These are phyloP conservation scores for Ranitomeya imitator DNA, from an alignment of 2,113 vertebrate genomes.

Conservation along the genomic window DNA sequence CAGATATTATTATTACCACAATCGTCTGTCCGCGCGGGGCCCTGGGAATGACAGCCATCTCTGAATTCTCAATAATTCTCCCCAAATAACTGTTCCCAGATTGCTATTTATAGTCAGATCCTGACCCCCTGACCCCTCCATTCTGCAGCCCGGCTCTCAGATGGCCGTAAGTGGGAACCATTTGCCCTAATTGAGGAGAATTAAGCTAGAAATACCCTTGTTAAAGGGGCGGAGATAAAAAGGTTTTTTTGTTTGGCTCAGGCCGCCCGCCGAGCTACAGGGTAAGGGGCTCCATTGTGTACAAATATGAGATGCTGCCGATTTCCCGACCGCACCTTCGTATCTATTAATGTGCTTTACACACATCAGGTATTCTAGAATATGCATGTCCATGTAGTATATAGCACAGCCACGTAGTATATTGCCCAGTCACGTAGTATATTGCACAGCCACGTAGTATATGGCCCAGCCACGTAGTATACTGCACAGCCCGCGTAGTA, in stretches of 20 bases:
- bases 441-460: too few species aligned
- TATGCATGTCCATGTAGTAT: too few species aligned
- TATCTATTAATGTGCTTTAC: too few species aligned
- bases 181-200: conserved; percentile 50
- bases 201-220: conserved; percentile 31
- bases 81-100: conserved; percentile 45
- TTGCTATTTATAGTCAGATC: conserved; percentile 43
- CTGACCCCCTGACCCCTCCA: conserved; percentile 33
- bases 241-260: not conserved
- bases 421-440: too few species aligned
- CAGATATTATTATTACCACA: not conserved
- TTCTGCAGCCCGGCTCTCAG: conserved; percentile 7
- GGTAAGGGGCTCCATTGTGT: conserved; percentile 8
- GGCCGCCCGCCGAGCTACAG: not conserved
- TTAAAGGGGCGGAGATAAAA: conserved; percentile 44
- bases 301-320: not conserved
- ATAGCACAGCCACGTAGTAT: too few species aligned
- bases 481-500: too few species aligned
- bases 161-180: conserved; percentile 31
- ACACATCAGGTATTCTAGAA: too few species aligned
- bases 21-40: not conserved
- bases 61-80: conserved; percentile 14
- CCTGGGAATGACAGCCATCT: not conserved
- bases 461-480: too few species aligned
- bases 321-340: too few species aligned